These are phyloP conservation scores for Craniophora ligustri DNA, from an alignment of 2,888 invertebrate genomes.

Conservation along the genomic window DNA sequence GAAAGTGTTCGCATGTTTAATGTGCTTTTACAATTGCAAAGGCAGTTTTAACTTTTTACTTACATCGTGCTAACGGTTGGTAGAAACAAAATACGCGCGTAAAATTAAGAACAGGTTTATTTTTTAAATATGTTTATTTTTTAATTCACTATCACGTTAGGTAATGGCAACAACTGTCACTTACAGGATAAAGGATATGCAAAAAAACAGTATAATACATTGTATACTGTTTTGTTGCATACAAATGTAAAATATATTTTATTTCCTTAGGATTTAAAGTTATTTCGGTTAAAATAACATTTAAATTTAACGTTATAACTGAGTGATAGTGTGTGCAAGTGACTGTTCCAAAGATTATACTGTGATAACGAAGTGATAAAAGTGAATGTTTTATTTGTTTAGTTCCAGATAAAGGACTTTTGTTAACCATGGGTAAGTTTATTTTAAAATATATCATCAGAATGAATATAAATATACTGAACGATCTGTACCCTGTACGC, in stretches of 20 bases:
- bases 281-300: neutral
- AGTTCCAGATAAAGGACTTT: conserved; percentile 23
- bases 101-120: neutral
- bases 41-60: conserved; percentile 11
- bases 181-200: too few relatives aligned
- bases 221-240: too few relatives aligned
- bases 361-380: conserved; percentile 46
- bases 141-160: neutral
- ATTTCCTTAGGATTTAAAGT: conserved; percentile 11
- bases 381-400: conserved; percentile 15
- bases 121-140: conserved; percentile 6
- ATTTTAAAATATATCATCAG: conserved; percentile 1
- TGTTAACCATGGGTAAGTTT: conserved; percentile 58
- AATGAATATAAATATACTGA: too few relatives aligned
- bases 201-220: too few relatives aligned
- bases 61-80: neutral
- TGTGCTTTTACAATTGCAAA: conserved; percentile 27
- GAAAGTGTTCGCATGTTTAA: conserved; percentile 41
- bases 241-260: neutral
- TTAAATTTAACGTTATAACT: too few relatives aligned
- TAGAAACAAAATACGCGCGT: conserved; percentile 7
- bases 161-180: too few relatives aligned
- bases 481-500: too few relatives aligned
- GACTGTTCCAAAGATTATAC: conserved; percentile 28
- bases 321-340: conserved; percentile 14